Base-by-base conservation (phyloP, 2,888 invertebrate genomes). In the Drosophila putrida region DNA sequence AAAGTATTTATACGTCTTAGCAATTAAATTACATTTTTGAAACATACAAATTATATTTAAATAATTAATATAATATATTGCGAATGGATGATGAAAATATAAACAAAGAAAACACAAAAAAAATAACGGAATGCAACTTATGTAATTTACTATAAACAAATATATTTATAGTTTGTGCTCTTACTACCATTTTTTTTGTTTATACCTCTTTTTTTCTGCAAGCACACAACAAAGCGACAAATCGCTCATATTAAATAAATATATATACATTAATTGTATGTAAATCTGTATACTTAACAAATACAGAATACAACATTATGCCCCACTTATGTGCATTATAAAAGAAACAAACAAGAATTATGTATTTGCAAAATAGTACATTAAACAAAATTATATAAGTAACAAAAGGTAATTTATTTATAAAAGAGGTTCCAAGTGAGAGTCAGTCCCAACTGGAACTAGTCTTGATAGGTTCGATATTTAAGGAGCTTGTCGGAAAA, bases 1-100 rank as follows among this genome's bases (percentile, higher is more conserved):
- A 76, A 78, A 83, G 87, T 83, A 83, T 83, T 83, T 83, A 86
- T 83, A 83, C 87, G 73, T 84, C 75, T 83, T 83, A 83, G 83
- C 66, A 82, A 83, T 78, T 85, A 82, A 85, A 82, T 72, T 66
- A 85, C 74, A 71, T 74, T 75, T 85, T 82, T 74, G 71, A 82
- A 87, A 78, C 63, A 85, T 82, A 87, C 79, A 83, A 85, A 82
- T 78, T 82, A 82, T 80, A 77, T 79, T 80, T 80, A 85, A 82
- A 84, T 78, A 87, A 81, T 71, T 82, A 82, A 77, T 79, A 82
- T 73, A 78, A 79, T 63, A 78, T 60, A 74, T 70, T 76, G 75
- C 73, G 61, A 68, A 73, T 73, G 77, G 64, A 75, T 61, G 62
- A 71, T 75, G 54, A 58, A 64, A 61, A 62, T 49, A 66, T 63